These are phyloP conservation scores for Gastrophysa polygoni DNA, from an alignment of 2,888 invertebrate species.

Conservation along the genomic window DNA sequence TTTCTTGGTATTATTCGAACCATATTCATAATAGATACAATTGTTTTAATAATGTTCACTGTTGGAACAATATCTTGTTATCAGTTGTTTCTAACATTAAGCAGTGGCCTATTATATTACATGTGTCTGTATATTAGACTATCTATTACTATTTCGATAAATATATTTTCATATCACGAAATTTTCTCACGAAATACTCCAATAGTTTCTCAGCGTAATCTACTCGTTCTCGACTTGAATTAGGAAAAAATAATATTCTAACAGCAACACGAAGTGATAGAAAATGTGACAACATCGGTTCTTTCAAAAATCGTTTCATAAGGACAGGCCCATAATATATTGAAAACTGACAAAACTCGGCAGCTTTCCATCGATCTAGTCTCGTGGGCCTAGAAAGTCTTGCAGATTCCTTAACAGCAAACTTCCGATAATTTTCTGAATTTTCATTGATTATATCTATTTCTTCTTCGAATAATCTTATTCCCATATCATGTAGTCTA, in stretches of 20 bases:
- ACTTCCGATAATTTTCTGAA: not conserved
- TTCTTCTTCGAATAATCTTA: not conserved
- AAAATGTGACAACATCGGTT: not conserved
- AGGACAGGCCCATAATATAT: not conserved
- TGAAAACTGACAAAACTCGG: not conserved
- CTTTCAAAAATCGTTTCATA: not conserved
- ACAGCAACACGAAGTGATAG: not conserved
- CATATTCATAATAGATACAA: too few relatives aligned
- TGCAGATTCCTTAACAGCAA: not conserved
- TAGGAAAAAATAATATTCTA: not conserved
- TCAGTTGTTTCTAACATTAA: too few relatives aligned
- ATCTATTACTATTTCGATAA: too few relatives aligned
- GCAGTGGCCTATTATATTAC: too few relatives aligned
- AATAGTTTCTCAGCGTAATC: not conserved
- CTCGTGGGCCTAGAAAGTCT: not conserved
- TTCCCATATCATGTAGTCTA: conserved; percentile 11
- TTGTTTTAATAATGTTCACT: too few relatives aligned
- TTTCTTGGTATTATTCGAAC: too few relatives aligned
- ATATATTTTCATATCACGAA: not conserved
- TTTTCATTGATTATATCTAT: conserved; percentile 3
- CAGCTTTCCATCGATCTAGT: not conserved
- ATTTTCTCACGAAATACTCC: not conserved
- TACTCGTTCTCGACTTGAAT: not conserved
- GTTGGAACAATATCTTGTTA: too few relatives aligned
- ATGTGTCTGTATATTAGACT: too few relatives aligned